These are phyloP conservation scores for Amblyjoppa fuscipennis DNA, from an alignment of 2,888 invertebrate species.

Conservation along the genomic window DNA sequence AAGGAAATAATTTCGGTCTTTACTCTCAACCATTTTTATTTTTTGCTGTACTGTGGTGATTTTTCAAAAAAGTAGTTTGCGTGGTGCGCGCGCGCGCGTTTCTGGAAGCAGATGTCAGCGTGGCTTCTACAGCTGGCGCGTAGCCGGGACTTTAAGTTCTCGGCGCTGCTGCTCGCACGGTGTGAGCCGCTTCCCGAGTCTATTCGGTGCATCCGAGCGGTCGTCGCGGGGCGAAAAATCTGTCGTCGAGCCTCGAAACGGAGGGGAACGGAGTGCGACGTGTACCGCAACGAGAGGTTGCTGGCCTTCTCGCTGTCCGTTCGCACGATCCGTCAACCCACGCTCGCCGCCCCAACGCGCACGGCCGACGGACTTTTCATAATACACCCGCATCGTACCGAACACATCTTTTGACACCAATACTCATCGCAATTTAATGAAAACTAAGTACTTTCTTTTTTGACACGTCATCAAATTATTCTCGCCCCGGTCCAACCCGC, in stretches of 20 bases:
- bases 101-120: constrained; percentile 61
- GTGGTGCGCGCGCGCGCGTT: constrained; percentile 13
- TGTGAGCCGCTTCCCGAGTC: constrained; percentile 2
- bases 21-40: not conserved
- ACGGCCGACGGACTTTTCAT: not conserved
- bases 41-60: not conserved
- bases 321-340: constrained; percentile 53
- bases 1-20: too few species aligned
- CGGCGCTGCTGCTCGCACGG: not conserved
- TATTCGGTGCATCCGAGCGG: constrained; percentile 49
- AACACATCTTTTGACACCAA: not conserved
- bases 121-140: constrained; percentile 62
- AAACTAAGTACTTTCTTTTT: not conserved
- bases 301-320: constrained; percentile 57
- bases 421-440: not conserved
- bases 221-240: constrained; percentile 62
- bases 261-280: constrained; percentile 42
- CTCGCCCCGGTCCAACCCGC: not conserved
- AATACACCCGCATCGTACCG: not conserved
- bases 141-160: constrained; percentile 1
- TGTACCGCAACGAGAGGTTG: constrained; percentile 36
- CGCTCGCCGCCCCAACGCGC: not conserved
- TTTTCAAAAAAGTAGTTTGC: not conserved
- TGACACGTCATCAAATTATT: not conserved
- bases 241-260: constrained; percentile 47